Evolutionary conservation across 2,113 vertebrate genomes (phyloP).

Genomic region (Sturnus vulgaris): DNA sequence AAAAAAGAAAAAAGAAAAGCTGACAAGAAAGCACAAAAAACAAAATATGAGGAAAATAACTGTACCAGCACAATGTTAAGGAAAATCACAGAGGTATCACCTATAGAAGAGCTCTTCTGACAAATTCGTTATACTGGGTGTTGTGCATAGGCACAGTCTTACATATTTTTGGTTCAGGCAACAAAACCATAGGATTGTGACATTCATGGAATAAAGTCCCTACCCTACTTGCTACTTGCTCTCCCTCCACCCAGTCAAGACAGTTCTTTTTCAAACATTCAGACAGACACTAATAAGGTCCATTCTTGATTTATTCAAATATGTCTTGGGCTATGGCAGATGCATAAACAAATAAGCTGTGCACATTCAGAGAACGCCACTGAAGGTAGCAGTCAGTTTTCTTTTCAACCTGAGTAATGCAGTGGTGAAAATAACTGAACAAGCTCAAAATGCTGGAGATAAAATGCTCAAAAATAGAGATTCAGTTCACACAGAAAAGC

Average conservation of each 20-base stretch:
- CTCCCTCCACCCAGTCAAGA: neutral
- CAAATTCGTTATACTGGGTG: neutral
- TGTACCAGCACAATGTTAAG: neutral
- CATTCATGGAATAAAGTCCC: neutral
- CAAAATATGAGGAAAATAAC: neutral
- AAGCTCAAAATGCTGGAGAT: neutral
- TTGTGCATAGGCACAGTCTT: neutral
- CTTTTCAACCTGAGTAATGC: neutral
- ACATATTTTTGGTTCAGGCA: neutral
- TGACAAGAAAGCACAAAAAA: neutral
- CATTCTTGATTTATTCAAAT: neutral
- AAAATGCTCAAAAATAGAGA: conserved; percentile 16
- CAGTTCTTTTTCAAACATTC: neutral
- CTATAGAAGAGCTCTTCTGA: neutral
- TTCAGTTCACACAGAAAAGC: neutral
- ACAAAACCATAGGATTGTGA: neutral
- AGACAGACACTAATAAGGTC: neutral
- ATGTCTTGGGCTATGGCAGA: neutral
- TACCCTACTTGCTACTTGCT: neutral
- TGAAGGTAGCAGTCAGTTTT: neutral
- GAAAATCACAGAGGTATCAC: neutral
- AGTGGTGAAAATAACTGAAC: neutral
- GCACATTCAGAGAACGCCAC: neutral
- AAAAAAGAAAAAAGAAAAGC: neutral
- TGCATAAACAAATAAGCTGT: neutral